Evolutionary conservation across 2,888 invertebrate species (phyloP).

Genomic region (Ennomos erosarius): DNA sequence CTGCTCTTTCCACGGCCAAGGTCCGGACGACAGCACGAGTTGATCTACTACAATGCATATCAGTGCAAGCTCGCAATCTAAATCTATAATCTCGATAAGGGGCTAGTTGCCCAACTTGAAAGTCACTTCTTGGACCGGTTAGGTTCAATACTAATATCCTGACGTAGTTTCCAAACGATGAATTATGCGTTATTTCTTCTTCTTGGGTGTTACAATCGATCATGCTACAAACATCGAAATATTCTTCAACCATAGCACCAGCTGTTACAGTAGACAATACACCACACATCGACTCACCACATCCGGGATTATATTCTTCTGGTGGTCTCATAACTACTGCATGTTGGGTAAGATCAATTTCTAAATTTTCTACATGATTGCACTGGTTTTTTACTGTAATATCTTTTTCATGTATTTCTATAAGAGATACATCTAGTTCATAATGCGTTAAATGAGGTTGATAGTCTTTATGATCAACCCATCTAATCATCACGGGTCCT

Average conservation of each 20-base stretch:
- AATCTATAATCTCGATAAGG: slow-evolving; percentile 76
- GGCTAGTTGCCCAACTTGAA: slow-evolving; percentile 63
- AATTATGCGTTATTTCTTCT: slow-evolving; percentile 53
- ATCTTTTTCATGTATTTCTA: slow-evolving; percentile 59
- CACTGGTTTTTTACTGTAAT: slow-evolving; percentile 62
- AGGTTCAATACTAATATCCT: slow-evolving; percentile 60
- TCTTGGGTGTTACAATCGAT: slow-evolving; percentile 57
- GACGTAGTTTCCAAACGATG: slow-evolving; percentile 55
- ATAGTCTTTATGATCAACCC: slow-evolving; percentile 74
- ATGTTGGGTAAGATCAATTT: slow-evolving; percentile 62
- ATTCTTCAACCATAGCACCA: slow-evolving; percentile 65
- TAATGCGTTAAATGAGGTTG: slow-evolving; percentile 61
- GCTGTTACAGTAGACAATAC: slow-evolving; percentile 59
- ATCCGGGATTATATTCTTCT: slow-evolving; percentile 62
- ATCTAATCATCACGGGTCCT: slow-evolving; percentile 59
- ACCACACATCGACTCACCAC: slow-evolving; percentile 74
- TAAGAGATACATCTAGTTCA: slow-evolving; percentile 65
- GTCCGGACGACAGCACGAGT: slow-evolving; percentile 67
- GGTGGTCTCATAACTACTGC: slow-evolving; percentile 70
- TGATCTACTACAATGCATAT: slow-evolving; percentile 63
- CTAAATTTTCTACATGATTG: slow-evolving; percentile 46
- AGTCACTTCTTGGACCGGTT: slow-evolving; percentile 50
- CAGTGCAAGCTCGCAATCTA: slow-evolving; percentile 66
- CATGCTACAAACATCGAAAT: slow-evolving; percentile 67
- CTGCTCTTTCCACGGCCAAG: slow-evolving; percentile 55